Base-by-base conservation (phyloP, 2,888 invertebrate species). In the Cerceris ruficornis region DNA sequence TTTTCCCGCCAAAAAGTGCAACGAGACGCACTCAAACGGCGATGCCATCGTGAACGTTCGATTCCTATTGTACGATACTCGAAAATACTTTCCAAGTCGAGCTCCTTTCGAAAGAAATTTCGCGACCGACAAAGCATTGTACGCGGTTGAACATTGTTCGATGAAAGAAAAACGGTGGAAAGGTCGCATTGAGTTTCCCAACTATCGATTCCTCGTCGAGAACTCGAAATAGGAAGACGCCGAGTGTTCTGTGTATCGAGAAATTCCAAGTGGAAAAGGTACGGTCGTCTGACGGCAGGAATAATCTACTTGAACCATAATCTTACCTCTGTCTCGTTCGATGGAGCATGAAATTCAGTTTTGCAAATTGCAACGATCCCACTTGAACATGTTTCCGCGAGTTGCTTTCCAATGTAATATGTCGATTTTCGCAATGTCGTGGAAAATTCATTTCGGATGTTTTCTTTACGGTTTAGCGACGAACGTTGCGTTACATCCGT, bases 1-100 rank as follows among this genome's bases (percentile, higher is more conserved):
- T 49, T 52, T n/a, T 69, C n/a, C 65, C 41, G 14, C 8, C 50
- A 49, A 64, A 70, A 59, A 65, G 43, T 59, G 14, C 69, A 61
- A 41, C 64, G 65, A 17, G 61, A 57, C 61, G 49, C 66, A 14
- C 59, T 15, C 7, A 9, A 55, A 55, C 17, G 28, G 6, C 15
- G 13, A 4, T 7, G 7, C 28, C 17, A 15, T 55, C 55, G 17
- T 17, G 55, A 17, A 17, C 46, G 9, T n/a, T 46, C 52, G 13
- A 52, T 55, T 55, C 17, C 17, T 17, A 55, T 8, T 7, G 55
- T 55, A 7, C 55, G 28, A 7, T 17, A 52, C 60, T 54, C 62
- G 46, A 67, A 15, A 60, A 55, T 62, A 17, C 7, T 42, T 54
- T 61, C 9, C 58, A 65, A 39, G n/a, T 17, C 59, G 15, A 28